A percentile compares a stretch with the other conserved stretches of the same genome.
Evolutionary conservation across 2,888 invertebrate species (phyloP).

Genomic region (Eupithecia exiguata): DNA sequence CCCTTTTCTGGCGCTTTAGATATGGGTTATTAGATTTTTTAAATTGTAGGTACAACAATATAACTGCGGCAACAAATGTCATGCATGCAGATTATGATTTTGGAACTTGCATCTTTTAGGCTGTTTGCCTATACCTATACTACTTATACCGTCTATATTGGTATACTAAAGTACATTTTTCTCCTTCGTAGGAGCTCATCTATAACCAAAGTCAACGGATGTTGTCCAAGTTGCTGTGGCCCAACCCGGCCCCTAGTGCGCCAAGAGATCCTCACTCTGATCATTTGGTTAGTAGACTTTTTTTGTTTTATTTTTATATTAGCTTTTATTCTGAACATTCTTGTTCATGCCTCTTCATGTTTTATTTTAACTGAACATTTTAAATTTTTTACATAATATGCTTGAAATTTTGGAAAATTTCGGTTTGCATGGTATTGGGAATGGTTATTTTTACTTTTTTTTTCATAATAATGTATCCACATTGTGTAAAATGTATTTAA

Average conservation of each 20-base stretch:
- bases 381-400: not conserved
- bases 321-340: conserved; percentile 19
- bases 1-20: not conserved
- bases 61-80: not conserved
- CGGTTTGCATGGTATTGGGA: conserved; percentile 15
- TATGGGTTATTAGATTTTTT: not conserved
- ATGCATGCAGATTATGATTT: not conserved
- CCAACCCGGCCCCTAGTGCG: conserved; percentile 81
- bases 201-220: conserved; percentile 84
- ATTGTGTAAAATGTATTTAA: not conserved
- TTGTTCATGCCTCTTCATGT: conserved; percentile 13
- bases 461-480: not conserved
- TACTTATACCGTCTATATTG: conserved; percentile 4
- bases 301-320: conserved; percentile 68
- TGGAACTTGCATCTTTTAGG: not conserved
- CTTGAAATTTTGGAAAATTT: conserved; percentile 12
- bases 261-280: conserved; percentile 83
- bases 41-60: not conserved
- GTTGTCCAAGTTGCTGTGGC: conserved; percentile 84
- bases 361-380: conserved; percentile 7
- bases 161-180: conserved; percentile 78
- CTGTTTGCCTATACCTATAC: not conserved
- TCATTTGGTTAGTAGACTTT: conserved; percentile 83
- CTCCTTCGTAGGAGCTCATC: conserved; percentile 84
- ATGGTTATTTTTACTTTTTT: conserved; percentile 6